Evolutionary conservation across 2,888 invertebrate species (phyloP), one percentile per base, ranked within the genome.

Genomic region (Brachyopa scutellaris): DNA sequence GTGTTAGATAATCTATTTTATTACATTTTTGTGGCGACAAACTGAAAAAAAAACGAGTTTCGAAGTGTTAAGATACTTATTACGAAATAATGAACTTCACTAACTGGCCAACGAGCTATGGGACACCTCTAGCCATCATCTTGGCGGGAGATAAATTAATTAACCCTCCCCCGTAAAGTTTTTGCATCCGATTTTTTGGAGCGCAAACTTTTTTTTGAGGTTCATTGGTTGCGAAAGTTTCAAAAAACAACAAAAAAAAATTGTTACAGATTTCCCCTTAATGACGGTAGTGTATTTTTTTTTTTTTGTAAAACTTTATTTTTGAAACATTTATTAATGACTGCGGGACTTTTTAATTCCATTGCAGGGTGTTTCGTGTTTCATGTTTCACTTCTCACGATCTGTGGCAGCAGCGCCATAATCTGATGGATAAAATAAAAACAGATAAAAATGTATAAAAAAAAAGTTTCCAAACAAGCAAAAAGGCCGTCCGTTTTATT

Each of bases 391-490:
- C 3, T n/a, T n/a, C n/a, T n/a, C n/a, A n/a, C n/a, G 11, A 19
- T 23, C 17, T 31, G 29, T 72, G 49, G 31, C 42, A 31, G 26
- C 45, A n/a, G n/a, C n/a, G 21, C 42, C 31, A 51, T 72, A 72
- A 72, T 72, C 62, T 49, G 8, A 36, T 53, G 72, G 72, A 64
- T 73, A n/a, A n/a, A n/a, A n/a, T n/a, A n/a, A n/a, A n/a, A n/a
- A n/a, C n/a, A n/a, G n/a, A n/a, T n/a, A n/a, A n/a, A n/a, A n/a
- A n/a, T n/a, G n/a, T n/a, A n/a, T n/a, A n/a, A n/a, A n/a, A n/a
- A 26, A 53, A 66, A 66, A 51, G 64, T 66, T 57, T 47, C 38
- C 64, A 51, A 64, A 64, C 26, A 51, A 64, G 36, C 55, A 64
- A 29, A 49, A 64, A 33, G 29, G 49, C n/a, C 19, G 26, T 26